Conservation (phyloP, 2,113 vertebrate genomes). For the Microcebus ravelobensis region DNA sequence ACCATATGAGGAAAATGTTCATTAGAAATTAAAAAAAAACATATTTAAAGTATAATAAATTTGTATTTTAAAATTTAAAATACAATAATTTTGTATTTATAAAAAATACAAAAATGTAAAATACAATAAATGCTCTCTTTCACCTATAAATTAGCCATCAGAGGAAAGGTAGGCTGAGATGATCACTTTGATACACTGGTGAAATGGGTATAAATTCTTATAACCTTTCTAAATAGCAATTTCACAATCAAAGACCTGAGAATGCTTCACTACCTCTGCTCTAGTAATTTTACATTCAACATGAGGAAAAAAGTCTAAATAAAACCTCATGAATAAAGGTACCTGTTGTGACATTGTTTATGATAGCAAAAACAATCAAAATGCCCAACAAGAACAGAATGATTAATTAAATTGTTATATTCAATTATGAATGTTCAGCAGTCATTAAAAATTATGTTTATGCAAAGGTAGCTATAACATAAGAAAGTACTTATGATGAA, state of each 20-base stretch:
- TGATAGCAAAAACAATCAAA: background rate
- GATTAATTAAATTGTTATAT: background rate
- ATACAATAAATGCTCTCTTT: background rate
- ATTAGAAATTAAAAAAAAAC: background rate
- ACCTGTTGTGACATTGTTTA: background rate
- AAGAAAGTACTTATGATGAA: background rate
- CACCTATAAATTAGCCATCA: background rate
- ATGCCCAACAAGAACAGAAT: background rate
- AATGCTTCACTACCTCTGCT: background rate
- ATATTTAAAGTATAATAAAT: background rate
- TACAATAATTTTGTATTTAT: too few relatives aligned
- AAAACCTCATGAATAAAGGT: background rate
- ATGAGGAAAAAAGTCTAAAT: constrained; percentile 25
- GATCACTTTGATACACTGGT: background rate
- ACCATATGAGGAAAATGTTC: background rate
- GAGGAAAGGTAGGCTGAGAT: background rate
- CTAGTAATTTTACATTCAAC: constrained; percentile 1
- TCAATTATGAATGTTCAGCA: background rate
- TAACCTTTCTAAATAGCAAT: background rate
- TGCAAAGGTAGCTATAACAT: background rate
- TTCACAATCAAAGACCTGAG: background rate
- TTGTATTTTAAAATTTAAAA: background rate
- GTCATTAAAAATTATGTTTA: background rate
- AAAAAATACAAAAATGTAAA: background rate
- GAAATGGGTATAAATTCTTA: background rate